These are phyloP conservation scores for Drosophila navojoa DNA, from an alignment of 1,140 invertebrate genomes.

Conservation along the genomic window DNA sequence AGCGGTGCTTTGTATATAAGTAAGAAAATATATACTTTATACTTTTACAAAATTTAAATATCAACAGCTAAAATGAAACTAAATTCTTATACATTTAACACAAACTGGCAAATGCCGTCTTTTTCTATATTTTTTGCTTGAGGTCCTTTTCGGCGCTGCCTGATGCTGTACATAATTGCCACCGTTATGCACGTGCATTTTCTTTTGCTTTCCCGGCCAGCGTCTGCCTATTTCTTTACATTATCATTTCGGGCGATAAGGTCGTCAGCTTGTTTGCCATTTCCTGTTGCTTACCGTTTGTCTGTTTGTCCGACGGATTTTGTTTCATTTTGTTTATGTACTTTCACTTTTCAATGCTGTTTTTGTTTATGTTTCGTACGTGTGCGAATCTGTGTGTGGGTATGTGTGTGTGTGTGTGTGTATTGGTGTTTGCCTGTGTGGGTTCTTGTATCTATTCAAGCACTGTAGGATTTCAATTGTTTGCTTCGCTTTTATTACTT, in stretches of 20 bases:
- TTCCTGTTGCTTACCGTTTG: constrained; percentile 70
- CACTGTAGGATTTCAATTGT: constrained; percentile 77
- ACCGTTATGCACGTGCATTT: constrained; percentile 78
- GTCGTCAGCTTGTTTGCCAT: constrained; percentile 52
- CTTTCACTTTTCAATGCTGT: constrained; percentile 58
- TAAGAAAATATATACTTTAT: too few species aligned
- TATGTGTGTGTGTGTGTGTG: background rate
- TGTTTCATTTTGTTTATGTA: constrained; percentile 47
- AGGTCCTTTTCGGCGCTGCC: background rate
- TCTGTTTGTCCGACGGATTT: constrained; percentile 68
- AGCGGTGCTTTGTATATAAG: too few species aligned
- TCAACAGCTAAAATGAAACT: too few species aligned
- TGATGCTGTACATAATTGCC: constrained; percentile 77
- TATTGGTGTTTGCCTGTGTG: background rate
- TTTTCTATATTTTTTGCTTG: too few species aligned
- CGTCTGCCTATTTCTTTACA: constrained; percentile 48
- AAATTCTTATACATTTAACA: too few species aligned
- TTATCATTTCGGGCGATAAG: constrained; percentile 55
- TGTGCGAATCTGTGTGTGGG: constrained; percentile 5
- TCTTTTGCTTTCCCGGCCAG: constrained; percentile 45
- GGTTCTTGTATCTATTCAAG: constrained; percentile 6
- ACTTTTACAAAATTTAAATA: too few species aligned
- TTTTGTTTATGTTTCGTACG: constrained; percentile 53
- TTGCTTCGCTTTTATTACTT: constrained; percentile 79
- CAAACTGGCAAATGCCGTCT: too few species aligned